Evolutionary conservation across 2,113 vertebrate species (phyloP).

Genomic region (Ahaetulla prasina): DNA sequence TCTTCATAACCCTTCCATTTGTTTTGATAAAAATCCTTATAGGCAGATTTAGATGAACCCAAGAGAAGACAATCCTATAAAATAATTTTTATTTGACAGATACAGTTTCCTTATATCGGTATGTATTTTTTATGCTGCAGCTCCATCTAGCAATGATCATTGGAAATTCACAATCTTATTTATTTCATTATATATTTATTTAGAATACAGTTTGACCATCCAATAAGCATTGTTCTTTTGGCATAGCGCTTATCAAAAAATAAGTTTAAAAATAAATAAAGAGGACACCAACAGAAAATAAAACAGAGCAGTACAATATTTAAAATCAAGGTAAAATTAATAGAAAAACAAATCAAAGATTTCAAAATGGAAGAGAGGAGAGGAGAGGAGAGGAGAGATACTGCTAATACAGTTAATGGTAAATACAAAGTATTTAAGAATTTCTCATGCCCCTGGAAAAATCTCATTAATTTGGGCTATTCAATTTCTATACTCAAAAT

Average conservation of each 20-base stretch:
- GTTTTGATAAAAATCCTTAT: constrained; percentile 16
- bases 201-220: not conserved
- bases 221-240: not conserved
- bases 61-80: not conserved
- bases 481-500: not conserved
- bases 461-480: not conserved
- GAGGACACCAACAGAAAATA: not conserved
- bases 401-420: not conserved
- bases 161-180: constrained; percentile 49
- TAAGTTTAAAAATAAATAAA: not conserved
- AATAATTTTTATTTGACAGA: not conserved
- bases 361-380: not conserved
- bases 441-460: not conserved
- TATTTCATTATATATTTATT: not conserved
- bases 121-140: constrained; percentile 65
- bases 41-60: constrained; percentile 3
- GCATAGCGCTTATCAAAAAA: not conserved
- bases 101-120: not conserved
- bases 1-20: constrained; percentile 15
- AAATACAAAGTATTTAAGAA: not conserved
- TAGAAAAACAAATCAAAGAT: not conserved
- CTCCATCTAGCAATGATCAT: constrained; percentile 65
- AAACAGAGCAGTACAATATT: not conserved
- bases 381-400: too few relatives aligned
- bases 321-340: not conserved